Percentiles rank a stretch among this genome's conserved stretches.
phyloP scores from a whole-genome alignment of 1,140 invertebrate genomes.

The Anastrepha ludens region DNA sequence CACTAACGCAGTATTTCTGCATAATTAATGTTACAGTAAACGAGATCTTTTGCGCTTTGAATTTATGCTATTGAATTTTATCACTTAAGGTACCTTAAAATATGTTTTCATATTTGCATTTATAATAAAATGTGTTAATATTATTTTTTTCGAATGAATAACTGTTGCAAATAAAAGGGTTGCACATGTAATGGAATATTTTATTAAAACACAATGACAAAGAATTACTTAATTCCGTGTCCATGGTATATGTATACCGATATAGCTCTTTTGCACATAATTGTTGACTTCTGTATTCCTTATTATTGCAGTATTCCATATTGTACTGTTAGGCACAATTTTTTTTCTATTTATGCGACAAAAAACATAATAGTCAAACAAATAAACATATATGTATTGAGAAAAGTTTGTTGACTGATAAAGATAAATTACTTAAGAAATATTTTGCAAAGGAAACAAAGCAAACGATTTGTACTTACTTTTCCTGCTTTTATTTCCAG shows the following conservation, averaged over 20 bases:
- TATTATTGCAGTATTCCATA: no score
- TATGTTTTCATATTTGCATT: no score
- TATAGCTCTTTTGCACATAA: not conserved
- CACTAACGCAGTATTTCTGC: no score
- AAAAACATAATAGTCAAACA: not conserved
- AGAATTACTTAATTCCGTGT: conserved; percentile 10
- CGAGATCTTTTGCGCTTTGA: no score
- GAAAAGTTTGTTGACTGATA: conserved; percentile 32
- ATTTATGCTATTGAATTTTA: no score
- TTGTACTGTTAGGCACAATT: no score
- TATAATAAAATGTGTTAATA: no score
- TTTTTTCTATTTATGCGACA: no score
- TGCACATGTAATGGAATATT: not conserved
- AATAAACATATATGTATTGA: not conserved
- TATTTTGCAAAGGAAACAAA: not conserved
- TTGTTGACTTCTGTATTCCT: not conserved
- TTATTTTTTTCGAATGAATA: no score
- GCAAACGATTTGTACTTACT: not conserved
- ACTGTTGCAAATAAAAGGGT: no score
- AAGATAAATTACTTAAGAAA: conserved; percentile 16
- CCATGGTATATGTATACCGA: not conserved
- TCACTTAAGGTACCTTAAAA: no score
- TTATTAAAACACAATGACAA: conserved; percentile 40
- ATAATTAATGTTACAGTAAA: no score
- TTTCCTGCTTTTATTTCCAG: not conserved